Evolutionary conservation across 2,888 invertebrate genomes (phyloP).

Genomic region (Thysanoteuthis rhombus): DNA sequence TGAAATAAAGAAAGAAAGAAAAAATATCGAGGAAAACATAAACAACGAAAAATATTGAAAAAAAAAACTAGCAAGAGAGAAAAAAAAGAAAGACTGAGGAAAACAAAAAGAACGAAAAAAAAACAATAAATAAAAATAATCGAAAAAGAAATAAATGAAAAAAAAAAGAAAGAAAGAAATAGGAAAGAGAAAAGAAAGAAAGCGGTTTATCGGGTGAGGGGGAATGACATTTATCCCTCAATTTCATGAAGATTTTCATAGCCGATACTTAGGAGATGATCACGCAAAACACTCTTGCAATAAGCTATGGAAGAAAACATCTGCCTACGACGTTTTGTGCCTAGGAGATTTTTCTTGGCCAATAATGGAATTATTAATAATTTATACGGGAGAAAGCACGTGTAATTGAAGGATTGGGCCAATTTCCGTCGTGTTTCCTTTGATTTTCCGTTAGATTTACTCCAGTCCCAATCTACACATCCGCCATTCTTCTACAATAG

Average conservation of each 20-base stretch:
- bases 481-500: slow-evolving; percentile 15
- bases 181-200: neutral
- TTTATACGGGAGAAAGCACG: slow-evolving; percentile 29
- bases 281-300: slow-evolving; percentile 31
- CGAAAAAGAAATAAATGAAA: neutral
- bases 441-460: slow-evolving; percentile 31
- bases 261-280: slow-evolving; percentile 12
- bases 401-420: slow-evolving; percentile 29
- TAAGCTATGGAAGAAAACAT: slow-evolving; percentile 25
- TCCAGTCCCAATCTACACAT: neutral
- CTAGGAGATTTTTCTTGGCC: slow-evolving; percentile 26
- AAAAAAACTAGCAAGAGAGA: neutral
- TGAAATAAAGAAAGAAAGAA: neutral
- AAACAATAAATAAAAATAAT: neutral
- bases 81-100: neutral
- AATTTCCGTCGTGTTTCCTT: slow-evolving; percentile 32
- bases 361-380: slow-evolving; percentile 32
- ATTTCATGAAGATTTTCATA: slow-evolving; percentile 31
- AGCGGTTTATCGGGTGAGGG: neutral
- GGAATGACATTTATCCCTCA: slow-evolving; percentile 21
- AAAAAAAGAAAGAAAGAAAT: neutral
- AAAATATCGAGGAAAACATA: neutral
- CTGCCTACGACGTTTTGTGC: slow-evolving; percentile 20
- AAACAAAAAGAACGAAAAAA: neutral
- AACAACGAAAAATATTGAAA: neutral